Conservation (phyloP, 2,888 invertebrate species). For the Ichneumon xanthorius region DNA sequence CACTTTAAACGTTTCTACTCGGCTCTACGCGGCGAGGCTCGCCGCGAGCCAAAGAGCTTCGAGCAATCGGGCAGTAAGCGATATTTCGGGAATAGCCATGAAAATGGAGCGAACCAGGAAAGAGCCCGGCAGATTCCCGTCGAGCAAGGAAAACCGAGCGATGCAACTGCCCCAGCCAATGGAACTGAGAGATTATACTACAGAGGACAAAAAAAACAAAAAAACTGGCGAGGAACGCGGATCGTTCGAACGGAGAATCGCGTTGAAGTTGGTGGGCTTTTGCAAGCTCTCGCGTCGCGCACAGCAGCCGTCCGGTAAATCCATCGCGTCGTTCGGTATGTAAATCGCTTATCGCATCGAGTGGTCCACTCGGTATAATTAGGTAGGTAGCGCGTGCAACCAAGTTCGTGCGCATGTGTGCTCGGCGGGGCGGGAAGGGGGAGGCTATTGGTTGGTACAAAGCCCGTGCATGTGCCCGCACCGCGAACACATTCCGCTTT, state of each 20-base stretch:
- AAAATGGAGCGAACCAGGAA: constrained; percentile 4
- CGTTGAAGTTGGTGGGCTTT: constrained; percentile 28
- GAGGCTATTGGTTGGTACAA: constrained; percentile 4
- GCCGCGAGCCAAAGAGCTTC: not conserved
- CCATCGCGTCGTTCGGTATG: constrained; percentile 81
- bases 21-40: not conserved
- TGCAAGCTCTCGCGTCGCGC: constrained; percentile 30
- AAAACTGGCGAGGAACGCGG: constrained; percentile 23
- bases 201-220: not conserved
- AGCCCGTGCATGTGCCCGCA: not conserved
- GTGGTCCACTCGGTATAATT: constrained; percentile 84
- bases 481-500: not conserved
- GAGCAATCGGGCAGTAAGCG: not conserved
- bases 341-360: constrained; percentile 84
- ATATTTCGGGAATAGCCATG: constrained; percentile 26
- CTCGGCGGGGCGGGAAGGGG: not conserved
- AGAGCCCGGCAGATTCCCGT: not conserved
- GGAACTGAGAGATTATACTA: constrained; percentile 2
- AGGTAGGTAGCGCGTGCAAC: constrained; percentile 77
- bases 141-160: constrained; percentile 7
- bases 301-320: constrained; percentile 78
- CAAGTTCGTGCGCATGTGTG: constrained; percentile 29
- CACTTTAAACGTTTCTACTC: not conserved
- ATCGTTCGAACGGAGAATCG: constrained; percentile 27
- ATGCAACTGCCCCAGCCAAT: constrained; percentile 15